A percentile compares a stretch with the other conserved stretches of the same genome.
These are phyloP conservation scores for Neodiprion fabricii DNA, from an alignment of 1,140 invertebrate species.

Conservation along the genomic window DNA sequence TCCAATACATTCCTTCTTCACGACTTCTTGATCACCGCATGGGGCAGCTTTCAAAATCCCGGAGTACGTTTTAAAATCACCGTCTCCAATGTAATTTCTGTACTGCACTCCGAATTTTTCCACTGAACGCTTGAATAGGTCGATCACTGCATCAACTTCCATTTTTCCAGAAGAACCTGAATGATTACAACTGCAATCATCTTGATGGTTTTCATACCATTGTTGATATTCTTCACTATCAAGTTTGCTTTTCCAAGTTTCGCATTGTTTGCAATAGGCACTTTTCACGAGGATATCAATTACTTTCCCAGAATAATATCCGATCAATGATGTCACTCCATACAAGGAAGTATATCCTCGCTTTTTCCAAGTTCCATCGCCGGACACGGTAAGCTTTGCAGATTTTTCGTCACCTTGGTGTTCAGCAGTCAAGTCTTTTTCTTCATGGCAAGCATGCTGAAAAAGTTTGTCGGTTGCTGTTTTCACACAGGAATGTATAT, in stretches of 20 bases:
- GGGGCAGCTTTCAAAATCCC: slow-evolving; percentile 13
- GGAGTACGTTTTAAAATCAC: background rate
- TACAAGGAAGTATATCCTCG: slow-evolving; percentile 23
- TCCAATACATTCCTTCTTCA: slow-evolving; percentile 13
- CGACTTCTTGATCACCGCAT: slow-evolving; percentile 6
- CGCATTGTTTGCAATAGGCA: slow-evolving; percentile 22
- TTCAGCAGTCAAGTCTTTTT: slow-evolving; percentile 15
- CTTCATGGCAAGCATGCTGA: slow-evolving; percentile 8
- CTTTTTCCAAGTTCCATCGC: slow-evolving; percentile 28
- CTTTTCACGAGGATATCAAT: slow-evolving; percentile 22
- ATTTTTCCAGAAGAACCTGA: slow-evolving; percentile 24
- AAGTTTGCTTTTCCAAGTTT: slow-evolving; percentile 14
- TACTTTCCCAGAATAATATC: slow-evolving; percentile 23
- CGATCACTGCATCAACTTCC: slow-evolving; percentile 17
- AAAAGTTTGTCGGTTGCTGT: slow-evolving; percentile 11
- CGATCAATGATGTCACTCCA: slow-evolving; percentile 24
- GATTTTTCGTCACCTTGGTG: slow-evolving; percentile 17
- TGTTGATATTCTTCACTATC: slow-evolving; percentile 12
- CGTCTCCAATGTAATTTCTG: background rate
- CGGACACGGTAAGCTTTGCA: slow-evolving; percentile 16
- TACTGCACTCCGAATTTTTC: slow-evolving; percentile 13
- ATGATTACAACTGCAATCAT: slow-evolving; percentile 17
- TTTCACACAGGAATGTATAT: no score
- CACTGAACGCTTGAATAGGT: slow-evolving; percentile 22
- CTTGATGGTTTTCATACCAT: slow-evolving; percentile 16